These are phyloP conservation scores for Caenorhabditis angaria DNA, from an alignment of 2,888 invertebrate species.

Conservation along the genomic window DNA sequence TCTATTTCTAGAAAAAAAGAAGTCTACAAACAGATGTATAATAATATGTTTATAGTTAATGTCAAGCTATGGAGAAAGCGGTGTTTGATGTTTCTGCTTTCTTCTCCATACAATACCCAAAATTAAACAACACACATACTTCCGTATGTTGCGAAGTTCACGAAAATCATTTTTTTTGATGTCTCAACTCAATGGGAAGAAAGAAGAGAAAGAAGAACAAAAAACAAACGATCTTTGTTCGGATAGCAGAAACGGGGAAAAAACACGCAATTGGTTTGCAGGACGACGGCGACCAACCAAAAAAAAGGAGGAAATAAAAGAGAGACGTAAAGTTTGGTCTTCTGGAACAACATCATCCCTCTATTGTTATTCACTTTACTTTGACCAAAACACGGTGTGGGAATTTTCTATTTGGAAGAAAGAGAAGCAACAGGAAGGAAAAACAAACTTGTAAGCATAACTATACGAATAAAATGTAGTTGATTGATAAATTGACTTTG, in stretches of 20 bases:
- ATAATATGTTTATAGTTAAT: too few relatives aligned
- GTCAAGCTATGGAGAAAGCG: too few relatives aligned
- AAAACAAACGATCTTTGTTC: slow-evolving; percentile 1
- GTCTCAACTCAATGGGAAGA: background rate
- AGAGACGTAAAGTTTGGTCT: background rate
- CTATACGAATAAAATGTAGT: background rate
- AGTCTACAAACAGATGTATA: too few relatives aligned
- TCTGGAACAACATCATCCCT: background rate
- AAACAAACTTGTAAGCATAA: too few relatives aligned
- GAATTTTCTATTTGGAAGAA: background rate
- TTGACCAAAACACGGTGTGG: background rate
- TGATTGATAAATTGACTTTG: too few relatives aligned
- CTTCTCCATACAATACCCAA: too few relatives aligned
- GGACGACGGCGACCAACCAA: background rate
- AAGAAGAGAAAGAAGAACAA: background rate
- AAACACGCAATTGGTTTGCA: slow-evolving; percentile 2
- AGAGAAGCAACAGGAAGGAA: too few relatives aligned
- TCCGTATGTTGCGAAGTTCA: too few relatives aligned
- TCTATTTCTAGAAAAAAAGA: too few relatives aligned
- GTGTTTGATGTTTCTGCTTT: too few relatives aligned
- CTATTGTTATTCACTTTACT: background rate
- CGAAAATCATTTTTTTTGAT: background rate
- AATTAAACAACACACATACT: too few relatives aligned
- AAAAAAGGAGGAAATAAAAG: background rate
- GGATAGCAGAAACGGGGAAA: background rate